These are phyloP conservation scores for Melinaea marsaeus DNA, from an alignment of 2,888 invertebrate species.

Conservation along the genomic window DNA sequence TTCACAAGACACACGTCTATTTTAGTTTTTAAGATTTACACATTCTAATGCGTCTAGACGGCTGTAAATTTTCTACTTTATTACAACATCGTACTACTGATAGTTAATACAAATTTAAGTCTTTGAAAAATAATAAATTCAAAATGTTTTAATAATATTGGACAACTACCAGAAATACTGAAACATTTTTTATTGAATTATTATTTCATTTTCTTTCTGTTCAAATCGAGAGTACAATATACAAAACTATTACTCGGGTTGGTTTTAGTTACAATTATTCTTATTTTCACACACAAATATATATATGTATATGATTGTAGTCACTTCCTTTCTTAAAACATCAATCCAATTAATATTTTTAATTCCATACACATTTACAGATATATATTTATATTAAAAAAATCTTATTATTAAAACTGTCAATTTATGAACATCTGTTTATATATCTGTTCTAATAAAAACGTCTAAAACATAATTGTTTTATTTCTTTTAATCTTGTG, in stretches of 20 bases:
- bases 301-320: no score
- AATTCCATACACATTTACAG: no score
- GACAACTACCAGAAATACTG: background rate
- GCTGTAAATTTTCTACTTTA: slow-evolving; percentile 11
- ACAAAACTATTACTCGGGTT: background rate
- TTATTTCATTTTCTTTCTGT: background rate
- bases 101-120: slow-evolving; percentile 21
- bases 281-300: no score
- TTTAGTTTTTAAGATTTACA: slow-evolving; percentile 9
- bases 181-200: background rate
- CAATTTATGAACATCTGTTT: no score
- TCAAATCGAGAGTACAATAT: background rate
- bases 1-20: background rate
- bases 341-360: no score
- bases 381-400: no score
- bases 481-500: slow-evolving; percentile 9
- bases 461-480: background rate
- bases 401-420: no score
- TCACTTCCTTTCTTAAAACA: no score
- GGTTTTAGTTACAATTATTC: no score
- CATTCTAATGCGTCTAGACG: slow-evolving; percentile 15
- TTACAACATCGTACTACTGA: slow-evolving; percentile 8
- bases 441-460: background rate
- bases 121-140: slow-evolving; percentile 24
- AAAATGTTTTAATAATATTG: background rate